Percentiles rank a stretch among this genome's conserved stretches.
Evolutionary conservation across 2,888 invertebrate genomes (phyloP).

Genomic region (Tachina grossa): DNA sequence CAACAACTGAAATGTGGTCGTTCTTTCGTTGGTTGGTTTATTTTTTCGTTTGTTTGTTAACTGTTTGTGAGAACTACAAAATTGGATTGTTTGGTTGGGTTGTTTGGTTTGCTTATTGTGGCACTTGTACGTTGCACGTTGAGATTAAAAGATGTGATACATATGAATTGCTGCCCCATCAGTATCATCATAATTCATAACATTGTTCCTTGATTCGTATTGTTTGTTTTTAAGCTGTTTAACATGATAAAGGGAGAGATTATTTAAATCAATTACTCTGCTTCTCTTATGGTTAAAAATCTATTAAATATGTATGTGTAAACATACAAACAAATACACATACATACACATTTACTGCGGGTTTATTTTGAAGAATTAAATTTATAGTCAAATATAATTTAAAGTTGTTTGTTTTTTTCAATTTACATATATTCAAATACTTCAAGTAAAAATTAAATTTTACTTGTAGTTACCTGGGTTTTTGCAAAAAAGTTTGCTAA

Average conservation of each 20-base stretch:
- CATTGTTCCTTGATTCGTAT: slow-evolving; percentile 55
- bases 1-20: slow-evolving; percentile 51
- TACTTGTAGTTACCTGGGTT: too few species aligned
- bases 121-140: slow-evolving; percentile 18
- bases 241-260: slow-evolving; percentile 65
- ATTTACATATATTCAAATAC: neutral
- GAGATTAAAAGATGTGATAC: slow-evolving; percentile 60
- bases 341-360: neutral
- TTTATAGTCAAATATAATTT: slow-evolving; percentile 23
- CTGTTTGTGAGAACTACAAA: slow-evolving; percentile 39
- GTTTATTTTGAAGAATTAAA: neutral
- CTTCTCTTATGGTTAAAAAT: slow-evolving; percentile 27
- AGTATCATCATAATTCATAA: slow-evolving; percentile 66
- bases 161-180: slow-evolving; percentile 57
- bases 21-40: slow-evolving; percentile 13
- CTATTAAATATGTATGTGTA: neutral
- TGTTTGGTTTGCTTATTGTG: slow-evolving; percentile 23
- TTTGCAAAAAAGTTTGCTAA: too few species aligned
- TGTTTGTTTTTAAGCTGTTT: slow-evolving; percentile 67
- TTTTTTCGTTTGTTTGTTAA: slow-evolving; percentile 24
- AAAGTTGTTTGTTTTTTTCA: slow-evolving; percentile 1
- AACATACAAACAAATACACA: too few species aligned
- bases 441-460: neutral
- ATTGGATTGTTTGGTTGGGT: slow-evolving; percentile 52
- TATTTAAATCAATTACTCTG: slow-evolving; percentile 66